Base-by-base conservation (phyloP, 2,888 invertebrate species). In the Ceramica pisi region DNA sequence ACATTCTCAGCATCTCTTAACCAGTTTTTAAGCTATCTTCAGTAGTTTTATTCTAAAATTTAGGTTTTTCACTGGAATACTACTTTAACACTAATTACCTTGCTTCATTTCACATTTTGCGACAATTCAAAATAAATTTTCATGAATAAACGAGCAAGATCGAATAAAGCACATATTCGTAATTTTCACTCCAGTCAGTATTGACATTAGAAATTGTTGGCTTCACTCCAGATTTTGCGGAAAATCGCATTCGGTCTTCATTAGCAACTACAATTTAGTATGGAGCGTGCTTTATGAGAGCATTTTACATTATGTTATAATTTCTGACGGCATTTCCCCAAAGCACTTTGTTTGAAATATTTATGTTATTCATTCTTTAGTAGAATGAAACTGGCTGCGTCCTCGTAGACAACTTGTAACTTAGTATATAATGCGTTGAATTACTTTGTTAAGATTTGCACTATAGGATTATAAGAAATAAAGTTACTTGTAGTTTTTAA, bases 191-290 rank as follows among this genome's bases (percentile, higher is more conserved):
- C 48, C 19, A 38, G 55, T 38, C 53, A 21, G 14, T 74, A 76
- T 79, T 69, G 76, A 69, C 75, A 85, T 80, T 78, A 80, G 61
- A 79, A 70, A 70, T 70, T 68, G 72, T 76, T 85, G 85, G 85
- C 85, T 74, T 44, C 19, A 55, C 51, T 82, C 86, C 85, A 85
- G 67, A 68, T 78, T 74, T 73, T 62, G 65, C 57, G 61, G 76
- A 78, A 84, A 85, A 80, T 75, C 81, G 75, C 76, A 48, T 75
- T 66, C 71, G 65, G 70, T 72, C 71, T 77, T 80, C 80, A 82
- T 85, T 85, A 82, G 63, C 66, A 76, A 75, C 75, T 71, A 65
- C 70, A 55, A 73, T 83, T 78, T 70, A 46, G 61, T 56, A 26
- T 65, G 56, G 56, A 67, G 69, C 50, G 48, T 73, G 51, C 66